phyloP scores from a whole-genome alignment of 2,888 invertebrate species.

The Campoplex nolae region DNA sequence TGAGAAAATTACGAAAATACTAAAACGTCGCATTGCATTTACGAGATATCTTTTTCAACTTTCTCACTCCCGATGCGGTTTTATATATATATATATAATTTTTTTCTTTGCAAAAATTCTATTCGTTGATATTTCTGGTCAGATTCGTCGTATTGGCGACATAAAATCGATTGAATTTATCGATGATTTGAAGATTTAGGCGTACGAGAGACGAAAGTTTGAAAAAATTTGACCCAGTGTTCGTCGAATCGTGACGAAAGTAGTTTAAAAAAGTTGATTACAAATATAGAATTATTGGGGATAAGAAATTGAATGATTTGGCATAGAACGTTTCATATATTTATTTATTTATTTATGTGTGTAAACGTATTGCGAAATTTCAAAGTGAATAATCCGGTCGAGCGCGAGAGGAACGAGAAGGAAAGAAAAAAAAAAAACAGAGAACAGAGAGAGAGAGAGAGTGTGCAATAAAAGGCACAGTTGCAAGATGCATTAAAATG shows the following conservation, averaged over 20 bases:
- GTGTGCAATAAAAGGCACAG: slow-evolving; percentile 32
- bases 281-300: no score
- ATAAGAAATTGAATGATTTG: not conserved
- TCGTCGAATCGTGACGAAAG: not conserved
- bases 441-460: not conserved
- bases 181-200: no score
- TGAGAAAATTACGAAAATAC: not conserved
- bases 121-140: no score
- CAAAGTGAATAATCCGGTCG: slow-evolving; percentile 15
- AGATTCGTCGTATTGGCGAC: no score
- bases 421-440: slow-evolving; percentile 22
- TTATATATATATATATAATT: no score
- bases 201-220: no score
- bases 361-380: slow-evolving; percentile 8
- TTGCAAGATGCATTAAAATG: slow-evolving; percentile 42
- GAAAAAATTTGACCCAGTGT: not conserved
- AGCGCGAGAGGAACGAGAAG: slow-evolving; percentile 51
- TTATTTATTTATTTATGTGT: not conserved
- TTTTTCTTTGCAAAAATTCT: no score
- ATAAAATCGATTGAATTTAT: no score
- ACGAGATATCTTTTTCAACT: not conserved
- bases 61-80: no score
- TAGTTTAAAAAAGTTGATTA: not conserved
- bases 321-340: not conserved
- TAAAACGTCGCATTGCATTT: not conserved